Evolutionary conservation across 37 sponge, comb jelly and placozoan genomes (phyloP).

Genomic region (Halisarca cf. caerulea): DNA sequence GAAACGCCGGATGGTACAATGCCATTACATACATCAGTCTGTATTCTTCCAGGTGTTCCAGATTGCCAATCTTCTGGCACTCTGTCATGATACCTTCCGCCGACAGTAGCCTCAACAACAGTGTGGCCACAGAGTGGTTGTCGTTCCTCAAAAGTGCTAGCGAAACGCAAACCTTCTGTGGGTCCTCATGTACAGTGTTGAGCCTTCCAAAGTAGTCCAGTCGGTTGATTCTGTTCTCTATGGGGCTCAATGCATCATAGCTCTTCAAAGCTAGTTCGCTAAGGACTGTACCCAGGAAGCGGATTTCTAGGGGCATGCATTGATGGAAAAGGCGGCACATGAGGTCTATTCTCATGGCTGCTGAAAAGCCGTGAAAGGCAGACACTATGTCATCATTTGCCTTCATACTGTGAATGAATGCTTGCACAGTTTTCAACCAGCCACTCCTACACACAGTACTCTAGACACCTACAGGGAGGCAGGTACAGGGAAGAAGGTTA

Average conservation of each 20-base stretch:
- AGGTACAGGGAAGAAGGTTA: too few species aligned
- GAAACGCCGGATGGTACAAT: constrained; percentile 64
- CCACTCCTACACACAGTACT: too few species aligned
- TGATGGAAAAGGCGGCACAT: constrained; percentile 61
- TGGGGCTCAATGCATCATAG: constrained; percentile 1
- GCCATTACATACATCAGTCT: constrained; percentile 81
- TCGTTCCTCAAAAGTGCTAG: constrained; percentile 62
- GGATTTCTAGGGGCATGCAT: constrained; percentile 61
- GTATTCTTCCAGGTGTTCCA: constrained; percentile 59
- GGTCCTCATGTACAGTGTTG: constrained; percentile 42
- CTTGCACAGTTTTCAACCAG: too few species aligned
- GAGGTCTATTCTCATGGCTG: constrained; percentile 66
- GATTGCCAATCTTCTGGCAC: constrained; percentile 28
- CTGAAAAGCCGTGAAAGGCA: constrained; percentile 58
- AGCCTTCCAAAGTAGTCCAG: constrained; percentile 46
- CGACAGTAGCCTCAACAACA: constrained; percentile 51
- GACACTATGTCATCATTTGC: constrained; percentile 46
- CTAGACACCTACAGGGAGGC: too few species aligned
- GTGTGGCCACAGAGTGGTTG: constrained; percentile 66
- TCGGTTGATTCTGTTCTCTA: constrained; percentile 52
- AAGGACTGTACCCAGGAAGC: constrained; percentile 60
- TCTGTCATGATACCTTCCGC: constrained; percentile 23
- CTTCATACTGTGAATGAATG: neutral
- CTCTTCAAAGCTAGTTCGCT: constrained; percentile 41
- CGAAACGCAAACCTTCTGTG: constrained; percentile 61